These are phyloP conservation scores for Hestina assimilis DNA, from an alignment of 1,140 invertebrate genomes.

Conservation along the genomic window DNA sequence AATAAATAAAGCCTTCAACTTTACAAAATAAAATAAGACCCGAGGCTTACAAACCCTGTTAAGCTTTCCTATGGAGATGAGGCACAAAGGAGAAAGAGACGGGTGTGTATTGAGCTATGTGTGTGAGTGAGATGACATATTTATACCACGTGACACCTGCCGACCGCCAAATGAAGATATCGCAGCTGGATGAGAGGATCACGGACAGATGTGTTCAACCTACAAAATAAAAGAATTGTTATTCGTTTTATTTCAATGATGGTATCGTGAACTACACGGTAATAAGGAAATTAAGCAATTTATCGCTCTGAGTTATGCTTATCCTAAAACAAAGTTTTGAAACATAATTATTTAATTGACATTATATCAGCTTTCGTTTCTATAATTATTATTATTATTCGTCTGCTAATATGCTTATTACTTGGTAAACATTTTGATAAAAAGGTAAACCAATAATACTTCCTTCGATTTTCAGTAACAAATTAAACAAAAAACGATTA, in stretches of 20 bases:
- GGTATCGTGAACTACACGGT: conserved; percentile 1
- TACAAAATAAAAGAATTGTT: conserved; percentile 36
- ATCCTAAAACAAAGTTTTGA: too few species aligned
- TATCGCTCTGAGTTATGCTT: background rate
- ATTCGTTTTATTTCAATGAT: conserved; percentile 22
- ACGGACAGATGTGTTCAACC: conserved; percentile 46
- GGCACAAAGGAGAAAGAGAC: conserved; percentile 57
- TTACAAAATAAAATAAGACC: conserved; percentile 53
- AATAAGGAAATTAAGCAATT: background rate
- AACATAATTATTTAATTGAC: too few species aligned
- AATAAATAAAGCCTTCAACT: conserved; percentile 65
- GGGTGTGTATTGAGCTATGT: conserved; percentile 11
- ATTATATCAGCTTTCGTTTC: too few species aligned
- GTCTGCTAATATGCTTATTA: too few species aligned
- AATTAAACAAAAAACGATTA: too few species aligned
- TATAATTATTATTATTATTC: too few species aligned
- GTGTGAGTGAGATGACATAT: conserved; percentile 37
- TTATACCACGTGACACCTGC: conserved; percentile 71
- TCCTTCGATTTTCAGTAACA: too few species aligned
- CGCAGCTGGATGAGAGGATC: conserved; percentile 69
- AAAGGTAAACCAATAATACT: too few species aligned
- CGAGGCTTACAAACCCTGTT: conserved; percentile 45
- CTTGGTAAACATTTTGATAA: too few species aligned
- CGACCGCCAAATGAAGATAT: conserved; percentile 75
- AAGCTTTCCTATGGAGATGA: conserved; percentile 57